phyloP scores from a whole-genome alignment of 2,888 invertebrate genomes.

The Muscina levida region DNA sequence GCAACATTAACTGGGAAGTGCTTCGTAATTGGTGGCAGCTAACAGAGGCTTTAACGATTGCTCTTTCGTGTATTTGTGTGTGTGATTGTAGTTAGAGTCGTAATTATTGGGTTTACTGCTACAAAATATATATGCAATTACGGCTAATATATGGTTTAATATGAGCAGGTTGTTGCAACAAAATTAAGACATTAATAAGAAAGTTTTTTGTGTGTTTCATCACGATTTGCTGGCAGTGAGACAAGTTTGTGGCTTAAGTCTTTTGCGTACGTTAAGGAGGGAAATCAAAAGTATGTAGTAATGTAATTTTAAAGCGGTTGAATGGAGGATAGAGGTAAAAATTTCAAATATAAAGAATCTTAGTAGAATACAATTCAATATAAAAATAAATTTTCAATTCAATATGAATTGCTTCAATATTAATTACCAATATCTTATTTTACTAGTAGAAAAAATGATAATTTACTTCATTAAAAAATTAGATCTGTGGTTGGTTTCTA shows the following conservation, averaged over 20 bases:
- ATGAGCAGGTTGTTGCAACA: background rate
- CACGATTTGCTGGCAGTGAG: background rate
- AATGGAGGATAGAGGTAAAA: no score
- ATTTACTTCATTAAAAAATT: no score
- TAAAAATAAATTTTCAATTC: no score
- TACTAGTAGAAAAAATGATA: no score
- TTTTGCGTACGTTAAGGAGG: no score
- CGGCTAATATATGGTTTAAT: conserved; percentile 56
- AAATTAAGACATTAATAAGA: conserved; percentile 12
- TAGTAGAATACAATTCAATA: no score
- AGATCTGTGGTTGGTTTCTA: no score
- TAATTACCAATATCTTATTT: no score
- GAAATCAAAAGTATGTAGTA: no score
- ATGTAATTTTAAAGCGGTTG: no score
- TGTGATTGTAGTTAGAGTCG: conserved; percentile 26
- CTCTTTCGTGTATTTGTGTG: background rate
- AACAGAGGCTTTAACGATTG: conserved; percentile 6
- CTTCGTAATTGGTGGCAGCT: conserved; percentile 61
- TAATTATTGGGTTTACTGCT: conserved; percentile 56
- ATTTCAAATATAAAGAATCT: no score
- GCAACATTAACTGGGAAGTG: conserved; percentile 59
- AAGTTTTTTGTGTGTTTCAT: background rate
- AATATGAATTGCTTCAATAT: no score
- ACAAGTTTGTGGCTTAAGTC: background rate
- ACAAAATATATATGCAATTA: conserved; percentile 55